phyloP scores from a whole-genome alignment of 1,140 invertebrate species.

The Drosophila bocki region DNA sequence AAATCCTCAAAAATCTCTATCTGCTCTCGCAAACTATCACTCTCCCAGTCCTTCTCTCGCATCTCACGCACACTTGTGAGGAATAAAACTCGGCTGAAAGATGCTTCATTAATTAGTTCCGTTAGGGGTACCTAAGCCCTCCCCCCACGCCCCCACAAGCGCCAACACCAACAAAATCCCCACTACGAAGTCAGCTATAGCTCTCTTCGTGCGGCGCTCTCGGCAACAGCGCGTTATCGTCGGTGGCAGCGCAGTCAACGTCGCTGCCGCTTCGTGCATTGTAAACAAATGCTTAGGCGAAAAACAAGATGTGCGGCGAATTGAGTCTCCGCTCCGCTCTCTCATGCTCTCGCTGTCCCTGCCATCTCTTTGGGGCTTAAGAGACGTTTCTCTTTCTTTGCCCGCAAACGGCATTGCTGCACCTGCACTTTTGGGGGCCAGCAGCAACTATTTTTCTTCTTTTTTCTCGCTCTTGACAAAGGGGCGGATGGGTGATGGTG shows the following conservation, averaged over 20 bases:
- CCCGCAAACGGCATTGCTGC: conserved; percentile 27
- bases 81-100: conserved; percentile 61
- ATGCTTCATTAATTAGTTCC: conserved; percentile 82
- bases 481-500: not conserved
- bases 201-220: conserved; percentile 34
- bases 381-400: conserved; percentile 64
- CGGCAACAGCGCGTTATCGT: conserved; percentile 16
- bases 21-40: not conserved
- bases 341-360: conserved; percentile 17
- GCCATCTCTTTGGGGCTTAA: conserved; percentile 58
- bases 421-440: conserved; percentile 63
- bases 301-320: conserved; percentile 47
- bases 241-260: conserved; percentile 11
- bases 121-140: conserved; percentile 35
- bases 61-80: conserved; percentile 13
- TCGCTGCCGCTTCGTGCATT: conserved; percentile 35
- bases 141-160: not conserved
- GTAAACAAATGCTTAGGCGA: conserved; percentile 67
- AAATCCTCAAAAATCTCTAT: not conserved
- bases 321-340: conserved; percentile 9
- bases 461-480: conserved; percentile 28
- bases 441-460: conserved; percentile 28
- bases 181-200: not conserved
- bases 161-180: not conserved
- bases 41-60: not conserved